These are phyloP conservation scores for Drosophila bifasciata DNA, from an alignment of 1,140 invertebrate genomes.

Conservation along the genomic window DNA sequence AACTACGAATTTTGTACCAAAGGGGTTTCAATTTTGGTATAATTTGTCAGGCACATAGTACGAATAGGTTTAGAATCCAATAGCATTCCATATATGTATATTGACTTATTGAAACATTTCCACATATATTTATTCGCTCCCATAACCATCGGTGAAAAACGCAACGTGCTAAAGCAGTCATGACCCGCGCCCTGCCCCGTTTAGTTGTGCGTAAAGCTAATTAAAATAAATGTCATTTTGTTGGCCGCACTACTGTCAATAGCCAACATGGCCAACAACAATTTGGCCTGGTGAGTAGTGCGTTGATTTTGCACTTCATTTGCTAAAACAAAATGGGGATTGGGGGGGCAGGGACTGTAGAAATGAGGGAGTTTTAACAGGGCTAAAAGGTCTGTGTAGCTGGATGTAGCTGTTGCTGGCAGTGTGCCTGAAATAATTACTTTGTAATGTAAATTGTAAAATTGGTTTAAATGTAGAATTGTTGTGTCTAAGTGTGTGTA, in stretches of 20 bases:
- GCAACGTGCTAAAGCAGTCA: conserved; percentile 1
- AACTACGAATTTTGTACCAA: too few relatives aligned
- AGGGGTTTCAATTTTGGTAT: too few relatives aligned
- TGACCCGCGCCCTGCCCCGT: conserved; percentile 15
- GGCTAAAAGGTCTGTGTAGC: neutral
- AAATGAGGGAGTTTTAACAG: conserved; percentile 19
- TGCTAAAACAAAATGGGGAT: conserved; percentile 41
- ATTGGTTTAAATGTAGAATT: conserved; percentile 19
- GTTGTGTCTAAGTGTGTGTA: conserved; percentile 9
- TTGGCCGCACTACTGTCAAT: conserved; percentile 60
- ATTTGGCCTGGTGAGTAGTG: conserved; percentile 28
- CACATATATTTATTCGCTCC: too few relatives aligned
- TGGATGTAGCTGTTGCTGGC: conserved; percentile 3
- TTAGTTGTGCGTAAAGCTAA: conserved; percentile 54
- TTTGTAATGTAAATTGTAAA: conserved; percentile 68
- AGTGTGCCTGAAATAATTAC: conserved; percentile 70
- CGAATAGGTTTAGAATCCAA: too few relatives aligned
- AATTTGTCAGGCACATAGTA: too few relatives aligned
- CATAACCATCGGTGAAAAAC: too few relatives aligned
- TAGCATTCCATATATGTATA: too few relatives aligned
- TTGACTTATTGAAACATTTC: too few relatives aligned
- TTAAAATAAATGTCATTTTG: conserved; percentile 76
- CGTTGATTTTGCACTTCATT: conserved; percentile 77
- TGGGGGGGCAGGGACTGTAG: neutral
- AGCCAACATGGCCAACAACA: conserved; percentile 38